Evolutionary conservation across 2,888 invertebrate species (phyloP).

Genomic region (Chironomus riparius): DNA sequence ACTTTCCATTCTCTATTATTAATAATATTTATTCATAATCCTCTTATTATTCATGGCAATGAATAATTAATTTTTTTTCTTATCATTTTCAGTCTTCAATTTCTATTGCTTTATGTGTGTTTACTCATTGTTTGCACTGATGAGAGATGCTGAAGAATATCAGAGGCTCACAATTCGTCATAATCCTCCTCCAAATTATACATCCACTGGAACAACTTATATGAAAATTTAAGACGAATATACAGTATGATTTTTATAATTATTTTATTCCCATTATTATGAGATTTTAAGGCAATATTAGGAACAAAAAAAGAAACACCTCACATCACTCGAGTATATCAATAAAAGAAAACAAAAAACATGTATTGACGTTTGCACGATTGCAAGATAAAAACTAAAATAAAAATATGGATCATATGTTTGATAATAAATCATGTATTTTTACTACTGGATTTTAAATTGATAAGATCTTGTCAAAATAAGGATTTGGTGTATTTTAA

Average conservation of each 20-base stretch:
- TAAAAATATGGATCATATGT: too few species aligned
- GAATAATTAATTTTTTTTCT: not conserved
- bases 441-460: too few species aligned
- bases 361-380: too few species aligned
- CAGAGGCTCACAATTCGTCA: not conserved
- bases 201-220: slow-evolving; percentile 15
- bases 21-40: not conserved
- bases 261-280: not conserved
- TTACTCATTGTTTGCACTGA: slow-evolving; percentile 6
- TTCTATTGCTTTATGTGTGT: slow-evolving; percentile 22
- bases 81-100: slow-evolving; percentile 21
- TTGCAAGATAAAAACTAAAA: too few species aligned
- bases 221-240: slow-evolving; percentile 9
- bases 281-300: not conserved
- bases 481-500: too few species aligned
- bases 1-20: not conserved
- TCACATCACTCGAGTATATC: too few species aligned
- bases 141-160: slow-evolving; percentile 22
- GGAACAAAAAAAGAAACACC: too few species aligned
- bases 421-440: too few species aligned
- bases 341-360: too few species aligned
- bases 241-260: not conserved
- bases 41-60: too few species aligned
- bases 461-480: too few species aligned
- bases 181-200: not conserved